Base-by-base conservation (phyloP, 2,797 vertebrate genomes). In the Arremon brunneinucha region DNA sequence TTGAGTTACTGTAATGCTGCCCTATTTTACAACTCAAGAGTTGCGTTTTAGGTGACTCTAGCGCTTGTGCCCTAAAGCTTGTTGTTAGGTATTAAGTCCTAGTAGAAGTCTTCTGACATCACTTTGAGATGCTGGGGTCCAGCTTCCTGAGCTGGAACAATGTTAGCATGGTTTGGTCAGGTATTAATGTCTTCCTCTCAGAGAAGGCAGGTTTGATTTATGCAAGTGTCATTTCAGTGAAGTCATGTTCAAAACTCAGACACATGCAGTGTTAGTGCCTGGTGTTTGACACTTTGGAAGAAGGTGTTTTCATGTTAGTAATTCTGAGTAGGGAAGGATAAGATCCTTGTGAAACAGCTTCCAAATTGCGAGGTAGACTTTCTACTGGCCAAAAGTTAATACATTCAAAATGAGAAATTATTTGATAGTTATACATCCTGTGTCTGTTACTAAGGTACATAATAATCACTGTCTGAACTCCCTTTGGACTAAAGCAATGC, bases 171-270 rank as follows among this genome's bases (percentile, higher is more conserved):
- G 12, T 37, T 79, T 76, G 41, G 9, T 53, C 21, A 75, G 39
- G 24, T 56, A 7, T 52, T 64, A 8, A 34, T 60, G 30, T 30
- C 18, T 71, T 15, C 20, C 3, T 91, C 43, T 55, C 43, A 23
- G 68, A 55, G 59, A 50, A 72, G 39, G 39, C 46, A 64, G 6
- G 9, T 50, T 75, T 62, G 70, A 83, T 69, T 65, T 37, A 76
- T 41, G 35, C 32, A 21, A 21, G 13, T 3, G 4, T 65, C 35
- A 20, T 55, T 75, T 72, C 0, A 1, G 44, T 65, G 60, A 83
- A 79, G 22, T 30, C 0, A 0, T 1, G 0, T 74, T 74, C 2
- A 0, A 30, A 63, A 64, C 44, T 83, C 53, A 12, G 32, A 13
- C 9, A 15, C 3, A 0, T 35, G 23, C 28, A 32, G 30, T 57